Base-by-base conservation (phyloP, 92 coral and sea anemone genomes). In the Heteractis magnifica region DNA sequence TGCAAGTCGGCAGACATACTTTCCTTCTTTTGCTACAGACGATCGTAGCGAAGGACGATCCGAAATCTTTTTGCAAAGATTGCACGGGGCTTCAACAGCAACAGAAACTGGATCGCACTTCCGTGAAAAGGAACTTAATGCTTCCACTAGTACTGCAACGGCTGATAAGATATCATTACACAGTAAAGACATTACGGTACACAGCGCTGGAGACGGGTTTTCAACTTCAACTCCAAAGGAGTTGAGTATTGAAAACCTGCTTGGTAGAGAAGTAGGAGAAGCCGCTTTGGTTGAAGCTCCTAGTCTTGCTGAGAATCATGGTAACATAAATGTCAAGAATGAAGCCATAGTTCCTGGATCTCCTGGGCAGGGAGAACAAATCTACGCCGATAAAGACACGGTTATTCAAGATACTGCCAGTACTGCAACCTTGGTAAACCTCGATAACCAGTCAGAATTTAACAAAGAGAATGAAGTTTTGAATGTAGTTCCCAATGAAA, bases 21-120 rank as follows among this genome's bases (percentile, higher is more conserved):
- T 77, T 11, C 81, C 88, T 5, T 79, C 86, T 19, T 75, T 73
- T 72, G 71, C 72, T 9, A 50, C 75, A 8, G 86, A 82, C 21
- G 56, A 71, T 10, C 51, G 79, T 14, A 82, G 86, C 23, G 86
- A 82, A 59, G 79, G 86, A 34, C 79, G 73, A 12, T 82, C 86
- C 48, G 84, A 81, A 81, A 71, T 81, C 23, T 70, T 81, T 71
- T 60, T 81, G 76, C 84, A 81, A 52, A 68, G 84, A 52, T 65
- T 81, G 51, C 77, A 77, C 19, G 84, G 77, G n/a, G 12, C 21
- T 51, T 20, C 56, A 19, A 72, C 55, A 5, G 77, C 77, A 9
- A n/a, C 76, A n/a, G 71, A 58, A 48, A 50, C 71, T 72, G 83
- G 75, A 80, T 80, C 83, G 20, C 19, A 7, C 3, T 55, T 60